Evolutionary conservation across 2,797 vertebrate genomes (phyloP).

Genomic region (Argyrosomus regius): DNA sequence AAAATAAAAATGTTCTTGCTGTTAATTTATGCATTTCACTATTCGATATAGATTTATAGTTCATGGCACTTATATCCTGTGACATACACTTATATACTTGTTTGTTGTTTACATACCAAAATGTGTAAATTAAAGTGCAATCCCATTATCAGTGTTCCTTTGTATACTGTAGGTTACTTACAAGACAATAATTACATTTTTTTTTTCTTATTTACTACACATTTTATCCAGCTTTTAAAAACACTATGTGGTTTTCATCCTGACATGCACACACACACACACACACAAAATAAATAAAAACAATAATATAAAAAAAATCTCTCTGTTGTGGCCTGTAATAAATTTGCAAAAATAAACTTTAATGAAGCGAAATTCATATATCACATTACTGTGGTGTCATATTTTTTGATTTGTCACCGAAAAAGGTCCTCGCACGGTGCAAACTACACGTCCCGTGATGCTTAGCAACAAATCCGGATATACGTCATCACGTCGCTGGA

Average conservation of each 20-base stretch:
- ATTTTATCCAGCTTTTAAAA: slow-evolving; percentile 36
- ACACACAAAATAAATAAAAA: slow-evolving; percentile 23
- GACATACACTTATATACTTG: slow-evolving; percentile 7
- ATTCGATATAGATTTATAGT: slow-evolving; percentile 44
- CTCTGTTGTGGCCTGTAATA: not conserved
- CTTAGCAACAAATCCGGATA: slow-evolving; percentile 76
- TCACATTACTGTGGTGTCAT: not conserved
- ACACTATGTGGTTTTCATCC: slow-evolving; percentile 34
- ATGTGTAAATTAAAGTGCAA: slow-evolving; percentile 38
- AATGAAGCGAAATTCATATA: not conserved
- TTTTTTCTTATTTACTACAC: slow-evolving; percentile 10
- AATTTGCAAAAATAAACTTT: slow-evolving; percentile 11
- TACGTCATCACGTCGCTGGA: slow-evolving; percentile 85
- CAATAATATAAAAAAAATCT: not conserved
- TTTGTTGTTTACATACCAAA: slow-evolving; percentile 39
- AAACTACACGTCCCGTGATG: slow-evolving; percentile 86
- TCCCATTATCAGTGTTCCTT: slow-evolving; percentile 38
- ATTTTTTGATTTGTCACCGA: not conserved
- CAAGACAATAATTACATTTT: slow-evolving; percentile 13
- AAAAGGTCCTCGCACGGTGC: not conserved
- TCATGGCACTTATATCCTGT: slow-evolving; percentile 21
- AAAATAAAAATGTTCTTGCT: slow-evolving; percentile 32
- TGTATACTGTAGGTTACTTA: slow-evolving; percentile 34
- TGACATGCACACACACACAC: not conserved
- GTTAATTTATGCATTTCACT: slow-evolving; percentile 42